Conservation (phyloP, 2,888 invertebrate genomes). For the Stegophylla sp. region DNA sequence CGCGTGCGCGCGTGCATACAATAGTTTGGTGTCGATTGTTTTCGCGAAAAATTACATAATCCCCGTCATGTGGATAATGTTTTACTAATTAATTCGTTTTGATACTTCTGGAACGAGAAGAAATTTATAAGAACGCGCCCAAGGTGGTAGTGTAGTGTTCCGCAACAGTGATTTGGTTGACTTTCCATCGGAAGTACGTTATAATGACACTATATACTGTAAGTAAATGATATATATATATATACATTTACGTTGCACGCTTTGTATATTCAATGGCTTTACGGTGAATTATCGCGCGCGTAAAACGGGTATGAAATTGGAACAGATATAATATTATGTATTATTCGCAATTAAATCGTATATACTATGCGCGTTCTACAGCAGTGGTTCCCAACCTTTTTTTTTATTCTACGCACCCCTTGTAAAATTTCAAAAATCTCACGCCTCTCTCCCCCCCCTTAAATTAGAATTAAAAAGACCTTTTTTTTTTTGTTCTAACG, state of each 20-base stretch:
- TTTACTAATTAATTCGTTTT: conserved; percentile 42
- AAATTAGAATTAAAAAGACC: too few relatives aligned
- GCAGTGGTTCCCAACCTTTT: too few relatives aligned
- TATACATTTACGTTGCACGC: background rate
- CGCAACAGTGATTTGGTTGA: conserved; percentile 37
- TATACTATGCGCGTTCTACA: background rate
- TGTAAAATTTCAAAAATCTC: too few relatives aligned
- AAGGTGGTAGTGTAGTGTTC: conserved; percentile 25
- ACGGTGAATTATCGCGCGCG: background rate
- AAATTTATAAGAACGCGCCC: conserved; percentile 35
- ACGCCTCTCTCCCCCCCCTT: too few relatives aligned
- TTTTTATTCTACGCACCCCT: too few relatives aligned
- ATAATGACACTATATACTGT: background rate
- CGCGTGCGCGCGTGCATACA: background rate
- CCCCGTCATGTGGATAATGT: conserved; percentile 12
- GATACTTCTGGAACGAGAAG: conserved; percentile 19
- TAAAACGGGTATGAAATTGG: background rate
- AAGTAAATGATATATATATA: background rate
- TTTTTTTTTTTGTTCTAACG: too few relatives aligned
- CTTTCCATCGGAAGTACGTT: conserved; percentile 52
- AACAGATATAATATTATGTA: too few relatives aligned
- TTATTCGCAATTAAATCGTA: background rate
- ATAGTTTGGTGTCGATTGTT: conserved; percentile 16
- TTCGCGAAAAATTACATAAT: conserved; percentile 26
- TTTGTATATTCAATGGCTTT: conserved; percentile 9